Evolutionary conservation across 2,797 vertebrate genomes (phyloP).

Genomic region (Novumbra hubbsi): DNA sequence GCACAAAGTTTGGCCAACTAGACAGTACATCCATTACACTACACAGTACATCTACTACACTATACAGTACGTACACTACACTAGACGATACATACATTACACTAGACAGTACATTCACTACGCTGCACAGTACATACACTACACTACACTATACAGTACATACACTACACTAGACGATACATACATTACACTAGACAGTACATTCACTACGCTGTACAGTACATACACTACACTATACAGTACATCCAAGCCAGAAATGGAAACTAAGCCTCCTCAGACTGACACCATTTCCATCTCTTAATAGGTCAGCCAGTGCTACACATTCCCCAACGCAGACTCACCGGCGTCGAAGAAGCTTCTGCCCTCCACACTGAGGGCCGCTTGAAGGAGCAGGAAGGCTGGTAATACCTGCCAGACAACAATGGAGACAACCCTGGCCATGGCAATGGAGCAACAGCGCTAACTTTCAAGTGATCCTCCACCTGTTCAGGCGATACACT

Average conservation of each 20-base stretch:
- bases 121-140: too few relatives aligned
- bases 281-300: not conserved
- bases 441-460: conserved; percentile 42
- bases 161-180: too few relatives aligned
- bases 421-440: conserved; percentile 61
- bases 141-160: too few relatives aligned
- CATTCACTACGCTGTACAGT: too few relatives aligned
- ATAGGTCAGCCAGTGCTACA: not conserved
- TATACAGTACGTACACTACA: too few relatives aligned
- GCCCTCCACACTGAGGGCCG: conserved; percentile 57
- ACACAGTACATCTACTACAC: too few relatives aligned
- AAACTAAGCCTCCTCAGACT: not conserved
- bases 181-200: too few relatives aligned
- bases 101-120: too few relatives aligned
- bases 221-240: too few relatives aligned
- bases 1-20: too few relatives aligned
- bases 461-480: conserved; percentile 26
- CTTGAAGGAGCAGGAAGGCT: conserved; percentile 64
- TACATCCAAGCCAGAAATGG: not conserved
- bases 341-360: conserved; percentile 65
- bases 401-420: conserved; percentile 65
- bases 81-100: too few relatives aligned
- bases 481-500: conserved; percentile 43
- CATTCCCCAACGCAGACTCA: conserved; percentile 38
- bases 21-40: not conserved